A percentile compares a stretch with the other conserved stretches of the same genome.
Conservation (phyloP, 2,797 vertebrate species). For the Sciaenops ocellatus region DNA sequence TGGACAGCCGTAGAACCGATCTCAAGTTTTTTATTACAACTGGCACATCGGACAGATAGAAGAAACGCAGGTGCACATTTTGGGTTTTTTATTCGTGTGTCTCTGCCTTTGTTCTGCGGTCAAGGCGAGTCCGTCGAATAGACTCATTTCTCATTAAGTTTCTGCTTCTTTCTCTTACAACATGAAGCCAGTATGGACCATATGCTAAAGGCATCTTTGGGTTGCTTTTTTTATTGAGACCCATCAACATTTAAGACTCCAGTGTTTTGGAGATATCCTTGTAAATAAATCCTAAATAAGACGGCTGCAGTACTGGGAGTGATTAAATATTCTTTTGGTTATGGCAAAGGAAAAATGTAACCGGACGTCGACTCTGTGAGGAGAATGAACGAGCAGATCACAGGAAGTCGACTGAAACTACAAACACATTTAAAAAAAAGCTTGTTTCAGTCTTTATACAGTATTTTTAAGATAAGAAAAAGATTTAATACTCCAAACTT, state of each 20-base stretch:
- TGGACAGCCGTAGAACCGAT: conserved; percentile 10
- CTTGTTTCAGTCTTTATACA: not conserved
- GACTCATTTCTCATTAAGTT: conserved; percentile 1
- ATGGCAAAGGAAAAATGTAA: not conserved
- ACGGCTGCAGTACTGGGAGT: not conserved
- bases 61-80: conserved; percentile 33
- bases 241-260: conserved; percentile 6
- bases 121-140: conserved; percentile 2
- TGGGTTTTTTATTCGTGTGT: conserved; percentile 25
- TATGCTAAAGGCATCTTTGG: not conserved
- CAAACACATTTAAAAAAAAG: not conserved
- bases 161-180: not conserved
- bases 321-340: not conserved
- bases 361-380: not conserved
- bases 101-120: conserved; percentile 9
- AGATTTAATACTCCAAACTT: too few relatives aligned
- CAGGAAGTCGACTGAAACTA: not conserved
- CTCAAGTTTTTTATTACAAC: conserved; percentile 53
- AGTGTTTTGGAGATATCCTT: not conserved
- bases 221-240: conserved; percentile 3
- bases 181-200: not conserved
- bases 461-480: too few relatives aligned
- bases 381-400: not conserved
- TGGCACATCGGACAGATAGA: conserved; percentile 35
- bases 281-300: conserved; percentile 8